Evolutionary conservation across 2,888 invertebrate genomes (phyloP), one percentile per base, ranked within the genome.

Genomic region (Philonicus albiceps): DNA sequence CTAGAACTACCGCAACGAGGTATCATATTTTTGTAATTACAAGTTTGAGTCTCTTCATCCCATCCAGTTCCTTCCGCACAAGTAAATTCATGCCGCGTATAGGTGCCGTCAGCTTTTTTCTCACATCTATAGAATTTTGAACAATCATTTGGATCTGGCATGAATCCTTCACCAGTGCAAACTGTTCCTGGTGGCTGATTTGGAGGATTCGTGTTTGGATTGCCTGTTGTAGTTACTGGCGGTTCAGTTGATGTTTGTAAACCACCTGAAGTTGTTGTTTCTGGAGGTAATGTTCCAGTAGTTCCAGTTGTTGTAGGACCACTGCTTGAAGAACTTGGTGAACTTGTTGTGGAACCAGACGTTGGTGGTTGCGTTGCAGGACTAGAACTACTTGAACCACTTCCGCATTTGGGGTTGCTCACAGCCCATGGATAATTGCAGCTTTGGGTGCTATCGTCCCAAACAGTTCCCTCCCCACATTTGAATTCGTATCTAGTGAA

Each of bases 21-120:
- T 16, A 91, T 40, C 22, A 34, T 2, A 34, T 83, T 55, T 19
- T 83, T 83, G 89, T 94, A 93, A 90, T 94, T 94, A 89, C 95
- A 96, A 0, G 94, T 93, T 89, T 94, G 93, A 85, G 94, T 92
- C n/a, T 93, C 93, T 89, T 94, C 93, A 89, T 95, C 95, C 95
- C 95, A 96, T n/a, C 94, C 94, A 0, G 96, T 96, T 49, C 95
- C 95, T 86, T 94, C 93, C 0, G 94, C 94, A 89, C 96, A 96
- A 84, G 93, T 91, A 89, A 95, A 95, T 80, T 95, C 94, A 89
- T 94, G 94, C 89, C 93, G 94, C 0, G 91, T 93, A 86, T 91
- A 93, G 27, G 92, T 92, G 37, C 93, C 93, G 22, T 93, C 91
- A 0, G 93, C 93, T 86, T 93, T 93, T 80, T 91, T 91, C 0